phyloP scores from a whole-genome alignment of 2,797 vertebrate genomes.

The Falco berigora region DNA sequence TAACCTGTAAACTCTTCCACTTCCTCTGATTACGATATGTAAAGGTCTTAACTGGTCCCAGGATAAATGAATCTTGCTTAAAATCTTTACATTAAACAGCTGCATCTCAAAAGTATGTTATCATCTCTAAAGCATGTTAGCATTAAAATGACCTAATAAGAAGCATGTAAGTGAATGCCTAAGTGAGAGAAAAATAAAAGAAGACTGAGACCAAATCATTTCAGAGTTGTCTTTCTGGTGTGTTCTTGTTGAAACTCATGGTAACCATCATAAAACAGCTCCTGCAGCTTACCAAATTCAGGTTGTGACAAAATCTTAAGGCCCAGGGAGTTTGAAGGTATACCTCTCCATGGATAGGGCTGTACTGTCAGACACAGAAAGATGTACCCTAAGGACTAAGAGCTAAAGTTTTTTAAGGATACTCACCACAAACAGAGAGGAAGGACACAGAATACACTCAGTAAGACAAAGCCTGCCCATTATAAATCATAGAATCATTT shows the following conservation, averaged over 20 bases:
- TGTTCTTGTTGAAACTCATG: not conserved
- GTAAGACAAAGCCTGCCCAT: not conserved
- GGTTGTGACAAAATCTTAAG: not conserved
- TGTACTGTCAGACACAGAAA: not conserved
- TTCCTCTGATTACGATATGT: not conserved
- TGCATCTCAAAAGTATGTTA: not conserved
- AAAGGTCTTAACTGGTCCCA: not conserved
- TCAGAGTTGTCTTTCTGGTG: not conserved
- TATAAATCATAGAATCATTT: not conserved
- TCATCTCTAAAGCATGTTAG: not conserved
- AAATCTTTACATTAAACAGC: not conserved
- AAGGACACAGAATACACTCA: not conserved
- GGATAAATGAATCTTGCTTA: not conserved
- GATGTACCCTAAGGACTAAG: not conserved
- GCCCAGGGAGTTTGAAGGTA: not conserved
- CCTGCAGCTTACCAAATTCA: not conserved
- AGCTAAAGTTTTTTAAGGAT: not conserved
- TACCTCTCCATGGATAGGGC: not conserved
- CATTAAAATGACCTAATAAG: not conserved
- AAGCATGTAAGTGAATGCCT: not conserved
- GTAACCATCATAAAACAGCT: not conserved
- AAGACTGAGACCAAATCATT: not conserved
- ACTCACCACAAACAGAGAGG: not conserved
- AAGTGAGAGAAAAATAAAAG: not conserved
- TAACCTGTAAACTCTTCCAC: not conserved